These are phyloP conservation scores for Drosophila cardini DNA, from an alignment of 1,140 invertebrate genomes.

Conservation along the genomic window DNA sequence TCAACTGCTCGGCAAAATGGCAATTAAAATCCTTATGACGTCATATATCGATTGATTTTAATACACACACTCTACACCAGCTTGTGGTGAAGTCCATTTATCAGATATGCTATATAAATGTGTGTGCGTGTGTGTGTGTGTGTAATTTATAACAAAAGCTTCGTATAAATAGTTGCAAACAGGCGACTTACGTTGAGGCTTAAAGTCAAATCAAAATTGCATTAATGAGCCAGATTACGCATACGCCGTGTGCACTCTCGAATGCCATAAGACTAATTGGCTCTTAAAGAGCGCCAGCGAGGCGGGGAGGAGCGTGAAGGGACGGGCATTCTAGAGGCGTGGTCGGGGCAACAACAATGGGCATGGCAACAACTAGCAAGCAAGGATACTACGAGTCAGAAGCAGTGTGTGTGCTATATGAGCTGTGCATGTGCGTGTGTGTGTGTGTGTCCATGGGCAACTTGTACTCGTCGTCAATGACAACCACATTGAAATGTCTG, in stretches of 20 bases:
- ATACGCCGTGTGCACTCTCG: constrained; percentile 60
- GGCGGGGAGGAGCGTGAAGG: constrained; percentile 23
- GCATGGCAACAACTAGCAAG: constrained; percentile 40
- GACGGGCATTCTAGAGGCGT: background rate
- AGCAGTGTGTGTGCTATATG: constrained; percentile 10
- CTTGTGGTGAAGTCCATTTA: constrained; percentile 3
- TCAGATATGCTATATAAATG: background rate
- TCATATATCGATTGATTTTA: constrained; percentile 15
- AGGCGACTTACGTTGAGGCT: constrained; percentile 16
- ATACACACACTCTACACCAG: background rate
- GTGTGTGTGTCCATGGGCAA: background rate
- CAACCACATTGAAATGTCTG: constrained; percentile 78
- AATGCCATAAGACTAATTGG: constrained; percentile 73
- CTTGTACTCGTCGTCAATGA: constrained; percentile 41
- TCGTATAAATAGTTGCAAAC: constrained; percentile 4
- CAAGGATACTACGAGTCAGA: background rate
- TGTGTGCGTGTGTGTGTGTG: background rate
- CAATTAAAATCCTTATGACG: constrained; percentile 46
- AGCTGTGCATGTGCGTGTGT: background rate
- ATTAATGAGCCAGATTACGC: constrained; percentile 67
- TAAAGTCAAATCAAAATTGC: constrained; percentile 66
- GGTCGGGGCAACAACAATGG: constrained; percentile 23
- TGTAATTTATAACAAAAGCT: constrained; percentile 8
- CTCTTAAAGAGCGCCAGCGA: constrained; percentile 46
- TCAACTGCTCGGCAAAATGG: constrained; percentile 39